Evolutionary conservation across 2,113 vertebrate genomes (phyloP).

Genomic region (Vanacampus margaritifer): DNA sequence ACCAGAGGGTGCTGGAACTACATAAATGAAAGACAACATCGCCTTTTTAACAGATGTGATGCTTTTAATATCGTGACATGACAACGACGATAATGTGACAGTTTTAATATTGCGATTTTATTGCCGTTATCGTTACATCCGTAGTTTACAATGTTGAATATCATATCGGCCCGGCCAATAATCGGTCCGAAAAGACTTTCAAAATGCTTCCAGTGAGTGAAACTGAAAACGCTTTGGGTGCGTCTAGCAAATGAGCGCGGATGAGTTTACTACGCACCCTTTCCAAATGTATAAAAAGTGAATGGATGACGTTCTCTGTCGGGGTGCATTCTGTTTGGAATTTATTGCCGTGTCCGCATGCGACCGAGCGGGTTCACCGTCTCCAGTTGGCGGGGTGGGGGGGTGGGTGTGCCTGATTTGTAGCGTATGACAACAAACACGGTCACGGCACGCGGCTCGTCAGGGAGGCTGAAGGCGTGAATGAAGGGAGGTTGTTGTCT

Average conservation of each 20-base stretch:
- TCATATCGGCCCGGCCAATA: too few relatives aligned
- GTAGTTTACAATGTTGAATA: too few relatives aligned
- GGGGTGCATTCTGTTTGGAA: constrained; percentile 80
- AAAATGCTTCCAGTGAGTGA: too few relatives aligned
- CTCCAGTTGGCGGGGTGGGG: constrained; percentile 65
- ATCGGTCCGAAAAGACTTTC: neutral
- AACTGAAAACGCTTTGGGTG: neutral
- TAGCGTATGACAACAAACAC: constrained; percentile 64
- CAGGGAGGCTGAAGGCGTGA: constrained; percentile 47
- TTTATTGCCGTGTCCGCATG: constrained; percentile 85
- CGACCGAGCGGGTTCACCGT: constrained; percentile 68
- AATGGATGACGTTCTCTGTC: neutral
- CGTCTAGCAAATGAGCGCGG: neutral
- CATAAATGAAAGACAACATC: too few relatives aligned
- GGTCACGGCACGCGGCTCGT: constrained; percentile 57
- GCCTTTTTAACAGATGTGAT: too few relatives aligned
- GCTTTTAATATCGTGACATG: too few relatives aligned
- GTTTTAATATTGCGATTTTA: too few relatives aligned
- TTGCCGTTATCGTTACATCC: too few relatives aligned
- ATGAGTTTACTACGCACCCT: neutral
- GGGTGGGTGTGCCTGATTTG: constrained; percentile 53
- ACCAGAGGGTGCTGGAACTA: too few relatives aligned
- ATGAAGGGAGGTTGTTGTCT: constrained; percentile 50
- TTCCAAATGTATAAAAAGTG: neutral
- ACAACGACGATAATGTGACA: too few relatives aligned